Percentiles rank a stretch among this genome's conserved stretches.
phyloP scores from a whole-genome alignment of 2,888 invertebrate genomes.

The Tineola bisselliella region DNA sequence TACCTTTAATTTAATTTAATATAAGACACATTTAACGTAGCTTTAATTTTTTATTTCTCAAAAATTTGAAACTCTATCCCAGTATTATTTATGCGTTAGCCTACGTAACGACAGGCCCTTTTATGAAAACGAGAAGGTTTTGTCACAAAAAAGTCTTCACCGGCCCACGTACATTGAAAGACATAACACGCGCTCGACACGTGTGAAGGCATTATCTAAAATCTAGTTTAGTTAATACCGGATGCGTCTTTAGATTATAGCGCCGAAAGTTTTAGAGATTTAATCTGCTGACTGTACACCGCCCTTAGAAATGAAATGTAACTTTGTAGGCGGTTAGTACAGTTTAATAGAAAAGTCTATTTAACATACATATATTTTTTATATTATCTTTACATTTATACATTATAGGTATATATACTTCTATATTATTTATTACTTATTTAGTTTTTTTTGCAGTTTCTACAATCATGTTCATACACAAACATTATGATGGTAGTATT shows the following conservation, averaged over 20 bases:
- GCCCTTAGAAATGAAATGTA: not conserved
- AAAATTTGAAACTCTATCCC: not conserved
- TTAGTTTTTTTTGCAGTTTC: no score
- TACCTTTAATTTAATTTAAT: no score
- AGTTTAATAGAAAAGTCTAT: not conserved
- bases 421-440: no score
- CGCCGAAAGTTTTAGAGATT: constrained; percentile 26
- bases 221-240: constrained; percentile 45
- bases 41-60: not conserved
- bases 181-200: constrained; percentile 41
- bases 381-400: no score
- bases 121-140: not conserved
- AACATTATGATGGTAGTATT: no score
- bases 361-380: no score
- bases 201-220: constrained; percentile 45
- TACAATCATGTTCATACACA: no score
- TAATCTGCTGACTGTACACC: constrained; percentile 5
- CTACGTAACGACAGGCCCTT: not conserved
- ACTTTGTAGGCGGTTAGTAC: constrained; percentile 2
- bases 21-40: no score
- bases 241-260: constrained; percentile 41
- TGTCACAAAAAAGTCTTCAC: constrained; percentile 8
- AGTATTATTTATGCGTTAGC: not conserved
- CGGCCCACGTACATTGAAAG: constrained; percentile 36
- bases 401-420: no score